Evolutionary conservation across 2,797 vertebrate species (phyloP), one percentile per base, ranked within the genome.

Genomic region (Sebastes itinus): DNA sequence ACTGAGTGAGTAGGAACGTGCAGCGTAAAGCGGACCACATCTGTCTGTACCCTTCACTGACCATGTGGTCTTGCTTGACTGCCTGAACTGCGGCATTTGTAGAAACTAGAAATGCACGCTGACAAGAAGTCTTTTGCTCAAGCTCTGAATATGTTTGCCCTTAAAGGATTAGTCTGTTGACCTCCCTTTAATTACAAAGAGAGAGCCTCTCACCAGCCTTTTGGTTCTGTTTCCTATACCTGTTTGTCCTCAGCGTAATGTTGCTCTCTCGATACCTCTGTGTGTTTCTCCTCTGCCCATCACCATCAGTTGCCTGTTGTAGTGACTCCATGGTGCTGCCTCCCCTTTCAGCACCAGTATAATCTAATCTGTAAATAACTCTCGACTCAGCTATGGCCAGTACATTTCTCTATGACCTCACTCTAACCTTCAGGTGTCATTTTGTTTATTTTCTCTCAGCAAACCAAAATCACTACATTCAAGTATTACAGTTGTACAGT

Each of bases 401-500:
- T 96, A 94, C 94, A 93, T 93, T 64, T 87, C 89, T 87, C 55
- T 86, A 95, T 92, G 93, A 97, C 95, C 96, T 96, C 94, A 88
- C 83, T 88, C 89, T 90, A 92, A 92, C 95, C 93, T 95, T 96
- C 85, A 78, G 95, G 95, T 95, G 94, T 95, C 93, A 88, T 81
- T 83, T 88, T 88, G 7, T 86, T 23, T 52, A 46, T 52, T 64
- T 62, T 80, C 11, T 88, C 90, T 92, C 93, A 94, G 92, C 94
- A 95, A 95, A 96, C 93, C 90, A 95, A 94, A 97, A 96, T 97
- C 97, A 97, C 97, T 97, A 96, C 97, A 96, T 96, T 95, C 91
- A 96, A 97, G 97, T 98, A 97, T 98, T 97, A 96, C 96, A 95
- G 94, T 95, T 97, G 97, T 97, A 97, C 95, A 98, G 97, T 92